phyloP scores from a whole-genome alignment of 2,888 invertebrate genomes.

The Bembecia ichneumoniformis region DNA sequence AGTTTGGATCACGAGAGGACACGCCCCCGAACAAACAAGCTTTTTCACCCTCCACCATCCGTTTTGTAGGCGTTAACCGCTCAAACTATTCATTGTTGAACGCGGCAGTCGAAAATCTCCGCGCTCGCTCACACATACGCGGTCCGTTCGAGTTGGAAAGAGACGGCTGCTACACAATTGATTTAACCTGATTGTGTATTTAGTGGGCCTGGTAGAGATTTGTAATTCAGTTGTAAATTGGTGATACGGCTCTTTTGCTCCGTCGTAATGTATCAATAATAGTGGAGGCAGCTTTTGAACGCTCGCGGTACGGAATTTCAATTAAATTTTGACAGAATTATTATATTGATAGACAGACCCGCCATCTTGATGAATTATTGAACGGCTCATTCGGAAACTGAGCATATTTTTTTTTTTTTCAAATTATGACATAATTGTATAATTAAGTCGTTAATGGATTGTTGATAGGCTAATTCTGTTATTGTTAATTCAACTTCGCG shows the following conservation, averaged over 20 bases:
- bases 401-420: constrained; percentile 26
- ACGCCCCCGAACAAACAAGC: constrained; percentile 61
- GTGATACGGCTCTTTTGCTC: constrained; percentile 58
- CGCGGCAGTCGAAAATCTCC: constrained; percentile 23
- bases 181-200: constrained; percentile 66
- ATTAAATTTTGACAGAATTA: constrained; percentile 70
- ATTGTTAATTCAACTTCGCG: not conserved
- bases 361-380: constrained; percentile 59
- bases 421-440: constrained; percentile 30
- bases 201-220: constrained; percentile 61
- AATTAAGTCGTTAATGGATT: constrained; percentile 23
- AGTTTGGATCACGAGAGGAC: constrained; percentile 29
- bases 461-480: not conserved
- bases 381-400: constrained; percentile 24
- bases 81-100: constrained; percentile 33
- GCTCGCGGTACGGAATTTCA: constrained; percentile 54
- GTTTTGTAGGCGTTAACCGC: constrained; percentile 50
- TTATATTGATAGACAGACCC: constrained; percentile 61
- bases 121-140: constrained; percentile 21
- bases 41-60: constrained; percentile 48
- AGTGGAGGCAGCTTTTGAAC: constrained; percentile 42
- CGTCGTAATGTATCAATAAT: constrained; percentile 69
- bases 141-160: constrained; percentile 12
- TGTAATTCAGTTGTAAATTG: constrained; percentile 71
- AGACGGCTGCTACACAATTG: constrained; percentile 42